A percentile compares a stretch with the other conserved stretches of the same genome.
Evolutionary conservation across 1,140 invertebrate genomes (phyloP).

Genomic region (Ceratina calcarata): DNA sequence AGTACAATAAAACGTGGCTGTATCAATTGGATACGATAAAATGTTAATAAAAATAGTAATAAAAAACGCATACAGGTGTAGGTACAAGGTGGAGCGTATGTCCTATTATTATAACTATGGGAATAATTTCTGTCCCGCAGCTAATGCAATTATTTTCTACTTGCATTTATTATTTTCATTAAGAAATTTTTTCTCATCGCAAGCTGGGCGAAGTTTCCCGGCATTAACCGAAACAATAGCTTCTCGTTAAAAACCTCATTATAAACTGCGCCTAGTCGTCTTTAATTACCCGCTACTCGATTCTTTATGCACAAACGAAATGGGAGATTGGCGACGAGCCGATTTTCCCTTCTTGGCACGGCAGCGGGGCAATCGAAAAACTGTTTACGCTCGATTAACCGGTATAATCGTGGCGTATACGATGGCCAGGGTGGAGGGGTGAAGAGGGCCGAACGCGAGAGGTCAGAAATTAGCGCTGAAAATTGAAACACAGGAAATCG

Average conservation of each 20-base stretch:
- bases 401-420: constrained; percentile 49
- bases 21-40: no score
- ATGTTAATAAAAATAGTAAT: no score
- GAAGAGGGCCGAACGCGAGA: constrained; percentile 18
- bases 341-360: constrained; percentile 30
- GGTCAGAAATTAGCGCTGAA: constrained; percentile 17
- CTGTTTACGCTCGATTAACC: constrained; percentile 58
- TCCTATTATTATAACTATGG: background rate
- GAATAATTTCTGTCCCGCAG: no score
- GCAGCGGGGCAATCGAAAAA: constrained; percentile 30
- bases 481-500: constrained; percentile 51
- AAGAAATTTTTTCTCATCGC: background rate
- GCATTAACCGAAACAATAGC: constrained; percentile 16
- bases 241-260: constrained; percentile 44
- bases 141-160: background rate
- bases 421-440: background rate
- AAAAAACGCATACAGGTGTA: no score
- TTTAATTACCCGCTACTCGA: constrained; percentile 46
- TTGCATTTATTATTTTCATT: background rate
- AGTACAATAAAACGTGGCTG: no score
- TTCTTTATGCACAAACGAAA: constrained; percentile 21
- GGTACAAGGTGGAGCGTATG: no score
- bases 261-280: constrained; percentile 33
- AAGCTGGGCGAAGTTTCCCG: background rate
- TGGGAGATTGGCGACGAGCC: background rate